Base-by-base conservation (phyloP, 35 echinoderm and acorn worm species). In the Stichopus chloronotus region DNA sequence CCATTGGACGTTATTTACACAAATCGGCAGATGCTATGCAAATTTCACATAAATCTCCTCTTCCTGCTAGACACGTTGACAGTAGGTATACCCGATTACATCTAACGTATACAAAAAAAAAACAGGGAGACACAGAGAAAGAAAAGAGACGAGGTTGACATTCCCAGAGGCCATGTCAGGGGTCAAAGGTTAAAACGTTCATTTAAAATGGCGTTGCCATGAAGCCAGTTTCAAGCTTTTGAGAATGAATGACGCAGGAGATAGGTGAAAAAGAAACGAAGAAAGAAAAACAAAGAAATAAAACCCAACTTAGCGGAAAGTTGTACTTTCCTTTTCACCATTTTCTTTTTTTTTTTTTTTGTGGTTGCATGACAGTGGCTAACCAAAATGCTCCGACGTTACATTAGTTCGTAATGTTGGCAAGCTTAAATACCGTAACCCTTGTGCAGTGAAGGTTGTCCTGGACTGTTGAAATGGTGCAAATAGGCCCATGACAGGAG, bases 1-100 rank as follows among this genome's bases (percentile, higher is more conserved):
- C 54, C 82, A 85, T 22, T 53, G 82, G 82, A 85, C 82, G 52
- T 85, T 85, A 85, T 85, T 85, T 85, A 85, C 57, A 85, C 82
- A 85, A 85, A 85, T 85, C 82, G 56, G 55, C 55, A 58, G 57
- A 30, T 85, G 52, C 82, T 85, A 58, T 85, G 58, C 82, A 59
- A 59, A 85, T 85, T 85, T 85, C 82, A 25, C 82, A 85, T 85
- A 85, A 85, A 85, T 85, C 82, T 58, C 17, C 21, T 58, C 82
- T 56, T 12, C 82, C 17, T 85, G 55, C 8, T 55, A n/a, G 55
- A 17, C 82, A n/a, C 17, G 54, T 21, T 58, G 55, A 58, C 82
- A 85, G 24, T 58, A 58, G 9, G 8, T 56, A 11, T 58, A 58
- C 57, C n/a, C 16, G 13, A 23, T 85, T n/a, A 58, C 17, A n/a